phyloP scores from a whole-genome alignment of 2,113 vertebrate species.

The Madoqua kirkii region DNA sequence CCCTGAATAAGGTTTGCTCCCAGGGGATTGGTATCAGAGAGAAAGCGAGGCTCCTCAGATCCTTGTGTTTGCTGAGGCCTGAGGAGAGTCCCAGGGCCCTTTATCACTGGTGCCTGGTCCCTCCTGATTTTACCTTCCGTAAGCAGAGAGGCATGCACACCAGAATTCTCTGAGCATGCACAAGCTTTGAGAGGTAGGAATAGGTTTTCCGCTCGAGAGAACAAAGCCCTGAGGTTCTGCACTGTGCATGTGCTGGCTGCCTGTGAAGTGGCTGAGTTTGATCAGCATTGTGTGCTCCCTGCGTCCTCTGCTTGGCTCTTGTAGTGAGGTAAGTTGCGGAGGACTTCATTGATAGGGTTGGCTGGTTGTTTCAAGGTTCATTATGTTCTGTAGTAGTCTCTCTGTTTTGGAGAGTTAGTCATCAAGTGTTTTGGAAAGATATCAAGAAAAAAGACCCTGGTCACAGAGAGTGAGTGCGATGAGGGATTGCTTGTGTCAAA shows the following conservation, averaged over 20 bases:
- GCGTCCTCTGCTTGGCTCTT: background rate
- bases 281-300: background rate
- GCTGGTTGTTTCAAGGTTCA: background rate
- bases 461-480: background rate
- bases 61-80: background rate
- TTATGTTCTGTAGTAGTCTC: background rate
- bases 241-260: background rate
- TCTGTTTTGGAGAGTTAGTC: background rate
- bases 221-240: background rate
- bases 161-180: background rate
- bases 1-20: background rate
- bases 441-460: background rate
- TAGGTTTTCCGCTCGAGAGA: background rate
- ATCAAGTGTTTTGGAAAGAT: constrained; percentile 2
- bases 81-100: background rate
- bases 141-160: background rate
- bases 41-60: background rate
- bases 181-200: background rate
- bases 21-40: background rate
- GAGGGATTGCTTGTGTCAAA: background rate
- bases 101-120: background rate
- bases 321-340: background rate
- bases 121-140: background rate
- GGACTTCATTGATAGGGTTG: background rate
- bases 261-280: background rate